phyloP scores from a whole-genome alignment of 2,888 invertebrate genomes.

The Terebella lapidaria region DNA sequence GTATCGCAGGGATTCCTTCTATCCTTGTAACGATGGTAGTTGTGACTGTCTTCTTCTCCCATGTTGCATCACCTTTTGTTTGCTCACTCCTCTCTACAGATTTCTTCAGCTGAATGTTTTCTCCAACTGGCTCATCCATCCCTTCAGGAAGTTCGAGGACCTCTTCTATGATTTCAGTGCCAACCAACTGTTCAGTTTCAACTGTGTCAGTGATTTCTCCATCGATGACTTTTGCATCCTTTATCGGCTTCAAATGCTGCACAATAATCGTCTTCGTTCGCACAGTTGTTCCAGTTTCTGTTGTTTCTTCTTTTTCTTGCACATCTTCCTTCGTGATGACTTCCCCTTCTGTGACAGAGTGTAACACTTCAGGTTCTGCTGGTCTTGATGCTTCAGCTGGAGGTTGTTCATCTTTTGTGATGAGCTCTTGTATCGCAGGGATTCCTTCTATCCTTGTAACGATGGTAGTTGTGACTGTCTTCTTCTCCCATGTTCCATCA shows the following conservation, averaged over 20 bases:
- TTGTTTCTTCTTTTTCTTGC: not conserved
- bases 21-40: no score
- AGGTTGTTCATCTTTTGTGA: no score
- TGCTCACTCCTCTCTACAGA: no score
- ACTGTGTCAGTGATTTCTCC: not conserved
- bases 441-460: no score
- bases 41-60: no score
- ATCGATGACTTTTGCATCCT: not conserved
- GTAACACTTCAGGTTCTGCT: not conserved
- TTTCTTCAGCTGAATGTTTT: slow-evolving; percentile 12
- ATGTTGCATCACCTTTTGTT: no score
- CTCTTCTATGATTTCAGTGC: slow-evolving; percentile 6
- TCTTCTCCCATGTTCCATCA: no score
- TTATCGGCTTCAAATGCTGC: not conserved
- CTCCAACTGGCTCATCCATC: slow-evolving; percentile 7
- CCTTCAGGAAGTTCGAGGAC: slow-evolving; percentile 14
- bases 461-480: no score
- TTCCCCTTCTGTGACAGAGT: not conserved
- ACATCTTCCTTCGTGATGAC: not conserved
- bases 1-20: slow-evolving; percentile 15
- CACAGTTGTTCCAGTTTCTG: not conserved
- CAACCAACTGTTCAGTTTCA: not conserved
- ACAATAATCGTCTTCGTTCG: not conserved
- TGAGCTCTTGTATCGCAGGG: no score
- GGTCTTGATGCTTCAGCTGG: no score